Conservation (phyloP, 1,140 invertebrate species). For the Pseudachorutes palmiensis region DNA sequence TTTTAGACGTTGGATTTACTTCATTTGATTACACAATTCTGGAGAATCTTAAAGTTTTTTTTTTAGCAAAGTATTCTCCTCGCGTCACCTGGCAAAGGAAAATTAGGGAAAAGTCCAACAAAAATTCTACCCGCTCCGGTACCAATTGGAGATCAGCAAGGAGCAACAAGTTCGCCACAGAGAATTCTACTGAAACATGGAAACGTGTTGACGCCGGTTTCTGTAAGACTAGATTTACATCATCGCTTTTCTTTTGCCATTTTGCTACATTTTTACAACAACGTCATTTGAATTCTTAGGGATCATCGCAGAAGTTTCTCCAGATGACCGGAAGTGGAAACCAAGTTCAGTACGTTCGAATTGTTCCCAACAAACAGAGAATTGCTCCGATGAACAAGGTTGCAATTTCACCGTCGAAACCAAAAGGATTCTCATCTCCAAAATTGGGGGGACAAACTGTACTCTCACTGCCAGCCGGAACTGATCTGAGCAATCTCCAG, state of each 20-base stretch:
- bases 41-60: constrained; percentile 6
- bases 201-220: constrained; percentile 25
- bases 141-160: constrained; percentile 36
- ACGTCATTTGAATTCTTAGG: no score
- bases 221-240: constrained; percentile 2
- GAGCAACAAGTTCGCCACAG: constrained; percentile 1
- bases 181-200: constrained; percentile 29
- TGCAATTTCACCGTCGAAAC: constrained; percentile 21
- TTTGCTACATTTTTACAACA: no score
- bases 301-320: not conserved
- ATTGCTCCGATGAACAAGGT: constrained; percentile 19
- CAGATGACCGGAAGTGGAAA: constrained; percentile 5
- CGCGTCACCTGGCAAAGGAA: constrained; percentile 12
- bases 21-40: not conserved
- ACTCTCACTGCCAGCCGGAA: constrained; percentile 23
- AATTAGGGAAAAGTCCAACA: constrained; percentile 30
- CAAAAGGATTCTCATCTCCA: not conserved
- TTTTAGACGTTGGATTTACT: no score
- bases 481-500: constrained; percentile 20
- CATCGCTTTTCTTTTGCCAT: not conserved
- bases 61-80: constrained; percentile 30
- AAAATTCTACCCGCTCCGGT: constrained; percentile 37
- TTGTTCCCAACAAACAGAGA: constrained; percentile 8
- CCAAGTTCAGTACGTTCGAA: constrained; percentile 13
- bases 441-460: constrained; percentile 27